A percentile compares a stretch with the other conserved stretches of the same genome.
phyloP scores from a whole-genome alignment of 1,140 invertebrate species.

The Platorchestia sp. region DNA sequence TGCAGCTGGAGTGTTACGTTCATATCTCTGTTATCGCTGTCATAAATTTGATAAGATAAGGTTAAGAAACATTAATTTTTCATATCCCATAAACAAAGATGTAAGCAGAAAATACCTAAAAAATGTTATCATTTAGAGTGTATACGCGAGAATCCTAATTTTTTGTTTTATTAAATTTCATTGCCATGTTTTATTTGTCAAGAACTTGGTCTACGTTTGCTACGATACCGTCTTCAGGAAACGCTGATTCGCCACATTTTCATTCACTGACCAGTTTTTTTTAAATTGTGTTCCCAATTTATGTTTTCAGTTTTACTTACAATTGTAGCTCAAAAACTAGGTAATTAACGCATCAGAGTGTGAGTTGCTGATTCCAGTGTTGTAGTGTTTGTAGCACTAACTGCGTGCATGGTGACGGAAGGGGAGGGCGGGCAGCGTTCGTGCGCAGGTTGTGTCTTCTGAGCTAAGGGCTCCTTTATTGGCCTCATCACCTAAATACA shows the following conservation, averaged over 20 bases:
- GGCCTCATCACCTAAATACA: too few relatives aligned
- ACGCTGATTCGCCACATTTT: neutral
- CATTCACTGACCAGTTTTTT: neutral
- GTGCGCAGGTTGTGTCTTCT: conserved; percentile 38
- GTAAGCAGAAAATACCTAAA: neutral
- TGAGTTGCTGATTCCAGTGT: neutral
- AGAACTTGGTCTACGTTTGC: neutral
- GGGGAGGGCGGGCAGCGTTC: neutral
- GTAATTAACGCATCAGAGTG: neutral
- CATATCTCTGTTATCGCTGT: neutral
- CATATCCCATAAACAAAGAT: neutral
- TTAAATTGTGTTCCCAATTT: neutral
- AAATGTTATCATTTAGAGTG: neutral
- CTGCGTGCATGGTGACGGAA: neutral
- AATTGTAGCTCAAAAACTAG: neutral
- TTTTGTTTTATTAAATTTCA: neutral
- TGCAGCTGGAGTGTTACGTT: neutral
- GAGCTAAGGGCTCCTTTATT: neutral
- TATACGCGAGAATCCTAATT: neutral
- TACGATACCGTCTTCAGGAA: neutral
- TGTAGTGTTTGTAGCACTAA: neutral
- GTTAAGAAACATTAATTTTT: neutral
- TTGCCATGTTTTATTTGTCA: neutral
- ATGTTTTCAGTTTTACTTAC: neutral
- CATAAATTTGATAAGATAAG: neutral